A percentile compares a stretch with the other conserved stretches of the same genome.
phyloP scores from a whole-genome alignment of 2,113 vertebrate species.

The Mormoops blainvillei region DNA sequence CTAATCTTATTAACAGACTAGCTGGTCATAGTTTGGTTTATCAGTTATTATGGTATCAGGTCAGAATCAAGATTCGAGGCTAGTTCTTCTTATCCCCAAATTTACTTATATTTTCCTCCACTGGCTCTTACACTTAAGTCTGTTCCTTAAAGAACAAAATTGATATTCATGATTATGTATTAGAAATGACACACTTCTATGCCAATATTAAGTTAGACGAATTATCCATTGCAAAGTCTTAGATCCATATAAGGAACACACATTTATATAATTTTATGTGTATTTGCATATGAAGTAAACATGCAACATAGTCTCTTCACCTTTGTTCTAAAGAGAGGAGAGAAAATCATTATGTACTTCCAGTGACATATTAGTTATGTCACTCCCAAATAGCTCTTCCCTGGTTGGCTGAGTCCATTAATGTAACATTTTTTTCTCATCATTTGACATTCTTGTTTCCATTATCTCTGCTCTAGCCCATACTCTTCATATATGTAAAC shows the following conservation, averaged over 20 bases:
- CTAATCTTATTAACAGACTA: background rate
- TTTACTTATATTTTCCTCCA: background rate
- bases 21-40: background rate
- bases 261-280: background rate
- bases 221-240: background rate
- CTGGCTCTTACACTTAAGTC: background rate
- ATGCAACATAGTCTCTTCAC: background rate
- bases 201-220: background rate
- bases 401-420: background rate
- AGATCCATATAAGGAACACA: background rate
- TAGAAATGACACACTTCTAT: background rate
- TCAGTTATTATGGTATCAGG: background rate
- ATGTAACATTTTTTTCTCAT: background rate
- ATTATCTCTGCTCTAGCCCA: background rate
- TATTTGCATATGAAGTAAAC: background rate
- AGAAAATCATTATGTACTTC: background rate
- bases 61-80: background rate
- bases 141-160: background rate
- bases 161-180: background rate
- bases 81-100: background rate
- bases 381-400: background rate
- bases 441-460: background rate
- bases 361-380: background rate
- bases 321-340: background rate
- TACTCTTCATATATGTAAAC: background rate